Evolutionary conservation across 1,140 invertebrate genomes (phyloP).

Genomic region (Trachelipus rathkii): DNA sequence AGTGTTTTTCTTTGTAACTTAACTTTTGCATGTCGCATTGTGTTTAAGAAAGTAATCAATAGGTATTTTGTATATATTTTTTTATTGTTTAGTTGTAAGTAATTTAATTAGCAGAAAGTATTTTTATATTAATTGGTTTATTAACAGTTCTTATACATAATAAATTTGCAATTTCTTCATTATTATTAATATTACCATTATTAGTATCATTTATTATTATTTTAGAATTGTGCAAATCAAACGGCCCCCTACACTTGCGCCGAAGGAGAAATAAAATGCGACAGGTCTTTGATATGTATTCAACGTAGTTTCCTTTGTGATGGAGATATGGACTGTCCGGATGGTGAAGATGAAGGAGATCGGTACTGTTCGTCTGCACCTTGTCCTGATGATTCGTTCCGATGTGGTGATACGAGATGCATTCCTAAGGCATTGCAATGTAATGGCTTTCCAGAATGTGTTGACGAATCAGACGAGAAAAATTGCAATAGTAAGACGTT

Average conservation of each 20-base stretch:
- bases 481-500: neutral
- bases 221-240: slow-evolving; percentile 27
- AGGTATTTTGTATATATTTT: no score
- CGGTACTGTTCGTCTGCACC: slow-evolving; percentile 8
- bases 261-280: slow-evolving; percentile 61
- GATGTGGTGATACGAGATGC: slow-evolving; percentile 67
- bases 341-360: slow-evolving; percentile 52
- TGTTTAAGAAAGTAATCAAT: no score
- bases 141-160: no score
- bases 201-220: no score
- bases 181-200: no score
- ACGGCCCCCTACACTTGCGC: slow-evolving; percentile 28
- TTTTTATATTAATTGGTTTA: no score
- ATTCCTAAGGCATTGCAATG: slow-evolving; percentile 70
- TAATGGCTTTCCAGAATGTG: slow-evolving; percentile 75
- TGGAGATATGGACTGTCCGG: slow-evolving; percentile 59
- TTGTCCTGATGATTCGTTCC: slow-evolving; percentile 49
- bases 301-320: slow-evolving; percentile 60
- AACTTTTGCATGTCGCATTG: no score
- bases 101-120: no score
- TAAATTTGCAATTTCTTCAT: no score
- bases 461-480: slow-evolving; percentile 73
- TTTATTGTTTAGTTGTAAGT: neutral
- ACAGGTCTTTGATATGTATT: slow-evolving; percentile 52
- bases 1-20: no score